Conservation (phyloP, 2,888 invertebrate genomes). For the Sarcophaga caerulescens region DNA sequence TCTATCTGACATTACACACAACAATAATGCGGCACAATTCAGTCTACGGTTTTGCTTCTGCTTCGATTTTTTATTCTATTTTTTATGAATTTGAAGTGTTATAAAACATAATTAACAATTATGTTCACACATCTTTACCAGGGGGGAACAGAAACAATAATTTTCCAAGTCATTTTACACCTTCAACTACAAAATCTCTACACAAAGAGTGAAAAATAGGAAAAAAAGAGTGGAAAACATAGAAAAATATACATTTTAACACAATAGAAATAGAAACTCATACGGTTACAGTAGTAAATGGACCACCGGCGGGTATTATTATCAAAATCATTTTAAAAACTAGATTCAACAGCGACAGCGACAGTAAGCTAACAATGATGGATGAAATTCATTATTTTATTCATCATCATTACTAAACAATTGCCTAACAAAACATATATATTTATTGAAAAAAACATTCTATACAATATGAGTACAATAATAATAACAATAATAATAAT, state of each 20-base stretch:
- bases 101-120: conserved; percentile 23
- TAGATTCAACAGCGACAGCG: background rate
- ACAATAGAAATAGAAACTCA: background rate
- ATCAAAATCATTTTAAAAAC: conserved; percentile 22
- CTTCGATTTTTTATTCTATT: background rate
- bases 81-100: conserved; percentile 12
- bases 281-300: conserved; percentile 39
- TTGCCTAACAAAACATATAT: conserved; percentile 55
- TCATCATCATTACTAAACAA: conserved; percentile 40
- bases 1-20: too few species aligned
- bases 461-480: background rate
- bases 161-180: conserved; percentile 59
- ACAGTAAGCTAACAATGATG: conserved; percentile 38
- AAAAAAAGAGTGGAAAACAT: conserved; percentile 4
- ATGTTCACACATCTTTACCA: conserved; percentile 42
- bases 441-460: conserved; percentile 40
- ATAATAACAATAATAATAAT: conserved; percentile 34
- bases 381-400: conserved; percentile 30
- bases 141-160: conserved; percentile 15
- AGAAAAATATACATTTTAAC: conserved; percentile 50
- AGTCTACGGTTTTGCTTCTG: too few species aligned
- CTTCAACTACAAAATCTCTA: conserved; percentile 13
- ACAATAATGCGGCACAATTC: too few species aligned
- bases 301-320: conserved; percentile 55
- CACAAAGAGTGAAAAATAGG: background rate